Conservation (phyloP, 2,888 invertebrate species). For the Lissonota sp. region DNA sequence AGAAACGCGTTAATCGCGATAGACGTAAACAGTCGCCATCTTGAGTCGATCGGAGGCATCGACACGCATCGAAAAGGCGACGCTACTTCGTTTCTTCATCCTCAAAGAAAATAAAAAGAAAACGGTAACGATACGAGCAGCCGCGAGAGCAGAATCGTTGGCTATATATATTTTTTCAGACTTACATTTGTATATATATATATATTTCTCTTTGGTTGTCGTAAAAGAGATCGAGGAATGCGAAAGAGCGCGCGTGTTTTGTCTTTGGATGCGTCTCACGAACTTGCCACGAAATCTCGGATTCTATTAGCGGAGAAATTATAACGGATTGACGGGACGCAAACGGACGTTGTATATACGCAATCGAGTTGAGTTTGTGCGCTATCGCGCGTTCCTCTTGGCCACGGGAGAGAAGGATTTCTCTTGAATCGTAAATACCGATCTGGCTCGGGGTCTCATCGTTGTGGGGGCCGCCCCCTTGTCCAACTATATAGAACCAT, state of each 20-base stretch:
- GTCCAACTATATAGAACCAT: constrained; percentile 1
- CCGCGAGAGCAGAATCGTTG: neutral
- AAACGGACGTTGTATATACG: constrained; percentile 58
- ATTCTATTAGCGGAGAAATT: constrained; percentile 84
- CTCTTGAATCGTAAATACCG: constrained; percentile 80
- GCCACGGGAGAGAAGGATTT: constrained; percentile 72
- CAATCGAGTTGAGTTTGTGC: too few species aligned
- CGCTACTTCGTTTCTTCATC: neutral
- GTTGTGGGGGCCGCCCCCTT: constrained; percentile 22
- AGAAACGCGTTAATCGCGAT: too few species aligned
- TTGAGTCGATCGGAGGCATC: neutral
- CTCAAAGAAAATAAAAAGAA: constrained; percentile 20
- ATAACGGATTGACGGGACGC: constrained; percentile 81
- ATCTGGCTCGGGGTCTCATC: constrained; percentile 67
- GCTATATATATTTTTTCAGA: neutral
- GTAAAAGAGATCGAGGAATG: constrained; percentile 63
- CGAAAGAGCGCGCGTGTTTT: constrained; percentile 43
- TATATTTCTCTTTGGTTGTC: constrained; percentile 26
- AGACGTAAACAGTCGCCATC: too few species aligned
- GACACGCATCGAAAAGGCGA: constrained; percentile 7
- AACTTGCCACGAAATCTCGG: constrained; percentile 81
- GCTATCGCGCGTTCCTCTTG: constrained; percentile 50
- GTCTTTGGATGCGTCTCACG: constrained; percentile 79
- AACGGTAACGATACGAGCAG: constrained; percentile 44
- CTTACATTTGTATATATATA: neutral